Base-by-base conservation (phyloP, 2,797 vertebrate genomes). In the Benthosema pterotum region DNA sequence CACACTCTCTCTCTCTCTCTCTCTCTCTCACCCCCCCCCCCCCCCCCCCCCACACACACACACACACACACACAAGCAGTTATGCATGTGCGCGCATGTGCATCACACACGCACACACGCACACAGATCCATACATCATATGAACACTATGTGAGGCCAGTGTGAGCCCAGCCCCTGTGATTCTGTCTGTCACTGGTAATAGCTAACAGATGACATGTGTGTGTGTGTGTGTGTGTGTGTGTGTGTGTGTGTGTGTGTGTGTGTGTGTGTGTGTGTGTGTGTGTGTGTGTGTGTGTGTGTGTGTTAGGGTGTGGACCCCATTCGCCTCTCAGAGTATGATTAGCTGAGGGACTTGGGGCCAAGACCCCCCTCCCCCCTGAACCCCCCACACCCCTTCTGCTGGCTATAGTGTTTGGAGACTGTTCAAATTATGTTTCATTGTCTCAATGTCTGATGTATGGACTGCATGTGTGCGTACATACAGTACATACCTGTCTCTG, bases 171-270 rank as follows among this genome's bases (percentile, higher is more conserved):
- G 77, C 83, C 82, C 85, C 65, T 75, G 65, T 82, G 71, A 76
- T 79, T 62, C 53, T 83, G 83, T 57, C n/a, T 80, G 82, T 82
- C 80, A 83, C 50, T 74, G 79, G 63, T 85, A 84, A 88, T 79
- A 69, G 69, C 65, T 73, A 78, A 79, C 85, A 87, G 78, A 86
- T 81, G 83, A 82, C 53, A 13, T 46, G 43, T 46, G 43, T 46
- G 43, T 46, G 43, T 46, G 43, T 46, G 43, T 46, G 43, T 14
- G 43, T 14, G 43, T 46, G 50, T 65, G 57, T 50, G 42, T 57
- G 51, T 60, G 55, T 64, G 66, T 57, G 59, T 58, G 63, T 73
- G 56, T 56, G 60, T 15, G 52, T 16, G 25, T 15, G 25, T 16
- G 25, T 54, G 16, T 59, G 4, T 57, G 17, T 52, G 7, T 2